Percentiles rank a stretch among this genome's conserved stretches.
phyloP scores from a whole-genome alignment of 2,888 invertebrate genomes.

The Lucinisca nassula region DNA sequence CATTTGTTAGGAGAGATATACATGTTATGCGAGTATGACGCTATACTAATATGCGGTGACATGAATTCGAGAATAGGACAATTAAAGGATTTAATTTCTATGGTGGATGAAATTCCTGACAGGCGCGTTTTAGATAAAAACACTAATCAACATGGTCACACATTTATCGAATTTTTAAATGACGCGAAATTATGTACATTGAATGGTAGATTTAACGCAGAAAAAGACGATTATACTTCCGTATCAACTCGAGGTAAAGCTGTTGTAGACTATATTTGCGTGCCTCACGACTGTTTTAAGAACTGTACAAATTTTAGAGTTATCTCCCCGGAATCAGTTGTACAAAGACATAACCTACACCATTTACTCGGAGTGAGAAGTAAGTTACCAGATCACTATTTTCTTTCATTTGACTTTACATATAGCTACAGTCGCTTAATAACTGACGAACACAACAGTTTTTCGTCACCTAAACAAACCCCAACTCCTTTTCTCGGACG shows the following conservation, averaged over 20 bases:
- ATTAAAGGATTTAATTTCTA: too few species aligned
- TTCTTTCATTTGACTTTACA: neutral
- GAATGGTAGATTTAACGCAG: conserved; percentile 22
- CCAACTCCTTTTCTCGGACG: neutral
- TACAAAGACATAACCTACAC: neutral
- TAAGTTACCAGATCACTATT: neutral
- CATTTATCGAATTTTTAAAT: conserved; percentile 35
- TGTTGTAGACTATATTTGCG: conserved; percentile 14
- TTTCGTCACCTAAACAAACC: neutral
- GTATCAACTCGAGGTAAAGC: neutral
- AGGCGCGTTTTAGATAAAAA: neutral
- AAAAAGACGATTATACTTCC: neutral
- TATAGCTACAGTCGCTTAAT: neutral
- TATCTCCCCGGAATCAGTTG: too few species aligned
- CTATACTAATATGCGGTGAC: too few species aligned
- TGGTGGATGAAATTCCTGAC: neutral
- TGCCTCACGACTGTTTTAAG: conserved; percentile 3
- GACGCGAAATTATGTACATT: conserved; percentile 24
- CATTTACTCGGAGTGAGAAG: neutral
- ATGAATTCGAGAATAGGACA: too few species aligned
- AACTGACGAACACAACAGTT: neutral
- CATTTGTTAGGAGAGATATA: too few species aligned
- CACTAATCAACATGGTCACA: conserved; percentile 24
- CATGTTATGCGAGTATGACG: too few species aligned
- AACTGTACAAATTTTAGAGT: neutral